Conservation (phyloP, 2,113 vertebrate species). For the Dendropsophus ebraccatus region DNA sequence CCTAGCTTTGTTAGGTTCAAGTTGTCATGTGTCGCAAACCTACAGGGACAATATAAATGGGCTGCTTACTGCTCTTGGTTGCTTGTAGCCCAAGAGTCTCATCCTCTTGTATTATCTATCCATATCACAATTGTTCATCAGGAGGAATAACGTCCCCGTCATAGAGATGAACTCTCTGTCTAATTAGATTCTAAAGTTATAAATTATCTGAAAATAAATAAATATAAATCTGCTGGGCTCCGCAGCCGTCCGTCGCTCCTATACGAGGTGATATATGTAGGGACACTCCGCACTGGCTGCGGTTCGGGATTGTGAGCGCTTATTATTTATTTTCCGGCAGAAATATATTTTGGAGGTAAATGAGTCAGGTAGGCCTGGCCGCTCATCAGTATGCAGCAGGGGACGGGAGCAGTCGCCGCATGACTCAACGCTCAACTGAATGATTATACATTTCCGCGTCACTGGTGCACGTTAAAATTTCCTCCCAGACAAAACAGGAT, state of each 20-base stretch:
- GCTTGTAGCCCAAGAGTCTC: neutral
- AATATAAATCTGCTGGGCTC: neutral
- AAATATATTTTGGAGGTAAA: constrained; percentile 13
- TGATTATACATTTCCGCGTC: constrained; percentile 38
- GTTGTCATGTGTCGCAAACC: neutral
- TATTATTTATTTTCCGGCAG: constrained; percentile 6
- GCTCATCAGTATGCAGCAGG: constrained; percentile 25
- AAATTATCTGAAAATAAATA: neutral
- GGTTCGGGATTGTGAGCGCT: neutral
- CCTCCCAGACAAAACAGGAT: constrained; percentile 28
- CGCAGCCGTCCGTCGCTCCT: neutral
- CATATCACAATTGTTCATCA: neutral
- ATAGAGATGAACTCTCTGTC: neutral
- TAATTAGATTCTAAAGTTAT: neutral
- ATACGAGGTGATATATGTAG: neutral
- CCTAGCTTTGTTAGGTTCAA: neutral
- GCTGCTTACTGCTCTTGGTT: neutral
- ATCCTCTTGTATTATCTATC: neutral
- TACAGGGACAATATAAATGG: neutral
- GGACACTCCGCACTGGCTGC: neutral
- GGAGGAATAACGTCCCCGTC: neutral
- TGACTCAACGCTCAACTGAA: constrained; percentile 10
- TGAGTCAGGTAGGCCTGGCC: neutral
- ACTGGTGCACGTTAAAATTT: constrained; percentile 23
- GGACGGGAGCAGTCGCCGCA: neutral